phyloP scores from a whole-genome alignment of 1,140 invertebrate species.

The Pachyrhynchus sulphureomaculatus region DNA sequence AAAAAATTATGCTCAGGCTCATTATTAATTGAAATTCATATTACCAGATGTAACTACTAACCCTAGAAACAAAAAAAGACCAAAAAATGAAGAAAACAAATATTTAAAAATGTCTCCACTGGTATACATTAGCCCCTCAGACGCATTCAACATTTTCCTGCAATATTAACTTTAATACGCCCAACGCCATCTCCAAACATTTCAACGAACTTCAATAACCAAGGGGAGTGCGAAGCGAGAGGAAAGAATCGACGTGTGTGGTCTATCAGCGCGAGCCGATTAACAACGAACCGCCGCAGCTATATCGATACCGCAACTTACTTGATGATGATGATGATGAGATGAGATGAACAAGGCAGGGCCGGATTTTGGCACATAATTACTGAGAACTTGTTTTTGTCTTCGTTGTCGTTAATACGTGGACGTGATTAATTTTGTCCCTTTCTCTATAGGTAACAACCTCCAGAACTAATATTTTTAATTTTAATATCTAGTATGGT shows the following conservation, averaged over 20 bases:
- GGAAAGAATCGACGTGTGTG: conserved; percentile 18
- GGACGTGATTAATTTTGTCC: neutral
- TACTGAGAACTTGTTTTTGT: conserved; percentile 3
- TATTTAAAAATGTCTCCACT: too few relatives aligned
- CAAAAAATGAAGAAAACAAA: too few relatives aligned
- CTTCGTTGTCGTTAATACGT: conserved; percentile 1
- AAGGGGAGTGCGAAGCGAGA: neutral
- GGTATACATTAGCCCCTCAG: too few relatives aligned
- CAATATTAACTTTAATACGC: too few relatives aligned
- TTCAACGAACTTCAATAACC: neutral
- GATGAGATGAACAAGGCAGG: conserved; percentile 20
- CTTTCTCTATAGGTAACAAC: too few relatives aligned
- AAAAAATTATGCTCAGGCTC: too few relatives aligned
- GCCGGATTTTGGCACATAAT: conserved; percentile 16
- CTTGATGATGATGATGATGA: conserved; percentile 19
- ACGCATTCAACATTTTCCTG: too few relatives aligned
- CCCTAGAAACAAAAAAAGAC: too few relatives aligned
- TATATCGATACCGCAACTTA: conserved; percentile 10
- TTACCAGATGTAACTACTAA: too few relatives aligned
- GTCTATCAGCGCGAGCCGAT: conserved; percentile 27
- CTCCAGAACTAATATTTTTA: too few relatives aligned
- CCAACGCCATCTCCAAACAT: conserved; percentile 3
- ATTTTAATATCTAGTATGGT: too few relatives aligned
- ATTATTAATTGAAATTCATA: too few relatives aligned
- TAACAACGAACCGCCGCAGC: conserved; percentile 16